These are phyloP conservation scores for Taurulus bubalis DNA, from an alignment of 2,113 vertebrate genomes.

Conservation along the genomic window DNA sequence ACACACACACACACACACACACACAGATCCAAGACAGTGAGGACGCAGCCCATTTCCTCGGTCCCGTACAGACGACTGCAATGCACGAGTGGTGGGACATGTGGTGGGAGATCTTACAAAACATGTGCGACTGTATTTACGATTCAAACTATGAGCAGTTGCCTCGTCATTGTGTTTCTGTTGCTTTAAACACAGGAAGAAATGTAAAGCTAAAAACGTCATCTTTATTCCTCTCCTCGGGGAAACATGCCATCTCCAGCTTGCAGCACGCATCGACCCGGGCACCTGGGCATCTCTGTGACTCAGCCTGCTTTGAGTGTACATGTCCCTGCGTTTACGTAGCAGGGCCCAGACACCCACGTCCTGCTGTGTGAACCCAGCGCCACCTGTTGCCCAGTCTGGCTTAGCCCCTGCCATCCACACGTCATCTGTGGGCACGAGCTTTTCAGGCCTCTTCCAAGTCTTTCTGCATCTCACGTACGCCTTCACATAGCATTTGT, in stretches of 20 bases:
- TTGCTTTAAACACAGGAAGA: slow-evolving; percentile 10
- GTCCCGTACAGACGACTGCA: slow-evolving; percentile 3
- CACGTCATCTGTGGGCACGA: slow-evolving; percentile 66
- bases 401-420: slow-evolving; percentile 63
- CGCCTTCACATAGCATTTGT: slow-evolving; percentile 46
- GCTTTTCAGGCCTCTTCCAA: slow-evolving; percentile 39
- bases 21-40: slow-evolving; percentile 31
- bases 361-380: slow-evolving; percentile 77
- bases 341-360: slow-evolving; percentile 78
- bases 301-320: slow-evolving; percentile 66
- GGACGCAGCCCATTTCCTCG: background rate
- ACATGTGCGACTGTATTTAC: background rate
- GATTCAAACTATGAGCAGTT: background rate
- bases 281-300: slow-evolving; percentile 49
- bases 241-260: slow-evolving; percentile 54
- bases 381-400: slow-evolving; percentile 83
- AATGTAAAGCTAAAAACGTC: slow-evolving; percentile 23
- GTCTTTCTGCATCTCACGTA: slow-evolving; percentile 45
- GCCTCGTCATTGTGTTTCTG: background rate
- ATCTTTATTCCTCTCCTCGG: slow-evolving; percentile 14
- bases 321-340: slow-evolving; percentile 38
- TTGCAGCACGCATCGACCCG: slow-evolving; percentile 38
- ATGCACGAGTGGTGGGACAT: background rate
- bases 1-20: slow-evolving; percentile 37
- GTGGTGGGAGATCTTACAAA: background rate